These are phyloP conservation scores for Chrysodeixis includens DNA, from an alignment of 2,888 invertebrate genomes.

Conservation along the genomic window DNA sequence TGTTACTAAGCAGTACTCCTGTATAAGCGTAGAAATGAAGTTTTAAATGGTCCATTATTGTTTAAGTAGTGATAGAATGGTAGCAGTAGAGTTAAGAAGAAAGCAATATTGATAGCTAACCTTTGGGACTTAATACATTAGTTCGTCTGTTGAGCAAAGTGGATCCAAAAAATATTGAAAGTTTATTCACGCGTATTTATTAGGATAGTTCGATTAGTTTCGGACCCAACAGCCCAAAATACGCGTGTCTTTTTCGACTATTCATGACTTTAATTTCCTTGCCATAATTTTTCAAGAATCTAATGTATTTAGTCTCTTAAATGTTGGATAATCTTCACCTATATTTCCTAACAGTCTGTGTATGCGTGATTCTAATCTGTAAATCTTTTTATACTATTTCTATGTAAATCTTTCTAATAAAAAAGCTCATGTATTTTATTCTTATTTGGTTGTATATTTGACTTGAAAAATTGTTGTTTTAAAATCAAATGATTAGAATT, in stretches of 20 bases:
- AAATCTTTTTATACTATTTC: not conserved
- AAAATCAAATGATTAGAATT: not conserved
- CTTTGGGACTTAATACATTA: not conserved
- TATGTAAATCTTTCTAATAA: not conserved
- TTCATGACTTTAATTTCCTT: not conserved
- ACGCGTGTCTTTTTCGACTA: not conserved
- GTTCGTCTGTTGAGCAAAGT: not conserved
- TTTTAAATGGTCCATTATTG: not conserved
- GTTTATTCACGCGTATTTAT: too few species aligned
- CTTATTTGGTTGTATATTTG: not conserved
- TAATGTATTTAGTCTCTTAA: not conserved
- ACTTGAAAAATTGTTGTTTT: not conserved
- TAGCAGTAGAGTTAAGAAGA: not conserved
- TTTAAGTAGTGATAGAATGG: not conserved
- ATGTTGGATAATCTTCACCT: not conserved
- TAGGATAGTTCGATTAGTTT: too few species aligned
- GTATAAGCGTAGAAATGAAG: not conserved
- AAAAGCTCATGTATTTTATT: not conserved
- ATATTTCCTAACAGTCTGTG: not conserved
- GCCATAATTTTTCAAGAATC: not conserved
- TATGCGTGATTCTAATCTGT: not conserved
- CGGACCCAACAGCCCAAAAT: too few species aligned
- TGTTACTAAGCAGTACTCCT: not conserved
- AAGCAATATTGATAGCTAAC: not conserved
- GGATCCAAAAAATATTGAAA: too few species aligned